Evolutionary conservation across 2,888 invertebrate genomes (phyloP).

Genomic region (Chalcosyrphus nemorum): DNA sequence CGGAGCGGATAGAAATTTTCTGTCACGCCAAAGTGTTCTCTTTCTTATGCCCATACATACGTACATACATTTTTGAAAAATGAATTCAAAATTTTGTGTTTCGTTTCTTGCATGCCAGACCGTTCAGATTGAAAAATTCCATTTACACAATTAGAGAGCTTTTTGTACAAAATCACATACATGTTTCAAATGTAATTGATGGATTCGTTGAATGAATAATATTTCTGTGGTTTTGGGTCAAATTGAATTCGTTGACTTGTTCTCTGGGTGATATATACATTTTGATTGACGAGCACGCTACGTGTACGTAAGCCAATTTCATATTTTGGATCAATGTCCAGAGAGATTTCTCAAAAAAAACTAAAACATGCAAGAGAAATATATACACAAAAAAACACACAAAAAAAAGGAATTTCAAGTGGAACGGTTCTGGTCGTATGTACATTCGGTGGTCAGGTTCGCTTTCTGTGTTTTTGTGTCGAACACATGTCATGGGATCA

Average conservation of each 20-base stretch:
- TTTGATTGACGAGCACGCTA: not conserved
- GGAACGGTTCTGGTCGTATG: not conserved
- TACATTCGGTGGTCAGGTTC: constrained; percentile 1
- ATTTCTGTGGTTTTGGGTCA: constrained; percentile 3
- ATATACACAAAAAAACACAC: too few relatives aligned
- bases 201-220: constrained; percentile 10
- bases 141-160: too few relatives aligned
- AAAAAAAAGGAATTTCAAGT: not conserved
- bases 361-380: not conserved
- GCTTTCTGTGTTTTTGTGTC: constrained; percentile 5
- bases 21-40: too few relatives aligned
- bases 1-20: too few relatives aligned
- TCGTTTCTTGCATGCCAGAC: too few relatives aligned
- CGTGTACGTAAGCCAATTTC: not conserved
- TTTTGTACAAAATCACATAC: too few relatives aligned
- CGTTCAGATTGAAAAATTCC: too few relatives aligned
- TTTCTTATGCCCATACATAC: too few relatives aligned
- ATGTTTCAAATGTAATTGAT: constrained; percentile 12
- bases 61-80: too few relatives aligned
- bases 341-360: not conserved
- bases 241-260: constrained; percentile 18
- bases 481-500: constrained; percentile 5
- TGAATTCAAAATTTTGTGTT: too few relatives aligned
- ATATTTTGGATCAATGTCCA: constrained; percentile 16
- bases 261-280: not conserved